Evolutionary conservation across 2,113 vertebrate genomes (phyloP), one percentile per base, ranked within the genome.

Genomic region (Piliocolobus tephrosceles): DNA sequence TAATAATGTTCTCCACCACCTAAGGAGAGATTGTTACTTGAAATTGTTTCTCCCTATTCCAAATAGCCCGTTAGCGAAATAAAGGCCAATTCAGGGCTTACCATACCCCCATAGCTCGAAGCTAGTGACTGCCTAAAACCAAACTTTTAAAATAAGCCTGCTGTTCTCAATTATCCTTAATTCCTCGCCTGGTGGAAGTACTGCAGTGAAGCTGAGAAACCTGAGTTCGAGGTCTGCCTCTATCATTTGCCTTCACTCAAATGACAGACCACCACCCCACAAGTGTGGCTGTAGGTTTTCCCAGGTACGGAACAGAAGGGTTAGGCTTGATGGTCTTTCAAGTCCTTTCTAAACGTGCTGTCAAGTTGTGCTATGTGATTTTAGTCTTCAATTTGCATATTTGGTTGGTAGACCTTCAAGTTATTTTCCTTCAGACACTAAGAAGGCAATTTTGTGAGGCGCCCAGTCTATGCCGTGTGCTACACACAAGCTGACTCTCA

Each of bases 61-160:
- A 96, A 97, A 96, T 85, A 95, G 96, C 7, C 64, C 70, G 93
- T 94, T 97, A 90, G 30, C 1, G 10, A 93, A 95, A 97, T 66
- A 89, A 97, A 93, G 78, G 16, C 89, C 79, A 90, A 92, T 68
- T 97, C 32, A 88, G 70, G 76, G 73, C 72, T 47, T 91, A 8
- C 20, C 50, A 89, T n/a, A 58, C 47, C 5, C 76, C 93, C 43
- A 64, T 3, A 50, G 61, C 50, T 93, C 0, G 0, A 95, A 91
- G 25, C 70, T 64, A 84, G 64, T 23, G 82, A 57, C 2, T 81
- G 18, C 82, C 35, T 66, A 52, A 93, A 93, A 95, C 76, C 50
- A 88, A 79, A 97, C 68, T 70, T 97, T 81, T 58, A 57, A 88
- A 95, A 73, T 14, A 50, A 86, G 58, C 16, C 70, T 93, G 52